A percentile compares a stretch with the other conserved stretches of the same genome.
phyloP scores from a whole-genome alignment of 1,140 invertebrate species.

The Schlechtendalia chinensis region DNA sequence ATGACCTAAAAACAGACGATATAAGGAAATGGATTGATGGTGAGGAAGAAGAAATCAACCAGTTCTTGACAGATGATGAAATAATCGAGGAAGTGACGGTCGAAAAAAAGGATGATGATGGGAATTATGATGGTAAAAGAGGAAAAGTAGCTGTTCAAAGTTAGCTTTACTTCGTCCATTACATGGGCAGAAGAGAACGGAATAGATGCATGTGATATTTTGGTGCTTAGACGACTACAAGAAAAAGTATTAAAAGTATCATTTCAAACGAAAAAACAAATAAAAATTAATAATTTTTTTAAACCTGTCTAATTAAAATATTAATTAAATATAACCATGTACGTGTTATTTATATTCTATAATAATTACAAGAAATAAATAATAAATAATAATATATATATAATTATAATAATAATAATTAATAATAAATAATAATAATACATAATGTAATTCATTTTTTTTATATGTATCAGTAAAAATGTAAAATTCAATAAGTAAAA shows the following conservation, averaged over 20 bases:
- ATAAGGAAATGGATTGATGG: not conserved
- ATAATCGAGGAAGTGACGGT: conserved; percentile 1
- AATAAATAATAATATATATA: no score
- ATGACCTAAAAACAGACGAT: not conserved
- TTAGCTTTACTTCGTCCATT: not conserved
- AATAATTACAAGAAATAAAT: not conserved
- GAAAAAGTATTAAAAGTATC: conserved; percentile 8
- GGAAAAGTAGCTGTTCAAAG: not conserved
- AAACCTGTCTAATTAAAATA: not conserved
- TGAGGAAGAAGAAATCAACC: conserved; percentile 1
- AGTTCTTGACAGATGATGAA: conserved; percentile 9
- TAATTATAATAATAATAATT: no score
- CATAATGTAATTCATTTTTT: no score
- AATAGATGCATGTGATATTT: conserved; percentile 9
- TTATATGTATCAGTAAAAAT: no score
- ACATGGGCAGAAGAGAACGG: conserved; percentile 11
- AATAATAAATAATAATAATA: no score
- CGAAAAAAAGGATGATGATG: conserved; percentile 18
- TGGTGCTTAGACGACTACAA: conserved; percentile 14
- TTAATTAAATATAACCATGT: not conserved
- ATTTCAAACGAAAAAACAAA: conserved; percentile 21
- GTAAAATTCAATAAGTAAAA: no score
- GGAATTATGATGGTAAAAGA: no score
- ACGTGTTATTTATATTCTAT: not conserved
- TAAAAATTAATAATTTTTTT: conserved; percentile 18